Percentiles rank a stretch among this genome's conserved stretches.
Evolutionary conservation across 2,113 vertebrate species (phyloP).

Genomic region (Pelecanus crispus): DNA sequence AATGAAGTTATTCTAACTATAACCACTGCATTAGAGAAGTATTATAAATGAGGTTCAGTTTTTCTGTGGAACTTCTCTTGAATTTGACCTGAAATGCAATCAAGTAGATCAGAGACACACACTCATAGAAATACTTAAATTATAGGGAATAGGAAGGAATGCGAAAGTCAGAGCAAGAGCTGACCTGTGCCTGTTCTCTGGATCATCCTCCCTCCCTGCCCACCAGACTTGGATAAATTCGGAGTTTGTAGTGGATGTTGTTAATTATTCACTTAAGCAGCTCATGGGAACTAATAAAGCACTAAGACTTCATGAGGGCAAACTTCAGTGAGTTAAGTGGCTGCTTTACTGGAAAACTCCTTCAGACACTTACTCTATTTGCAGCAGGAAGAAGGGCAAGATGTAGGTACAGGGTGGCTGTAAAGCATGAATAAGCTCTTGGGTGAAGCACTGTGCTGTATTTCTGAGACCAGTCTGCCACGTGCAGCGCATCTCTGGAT

Average conservation of each 20-base stretch:
- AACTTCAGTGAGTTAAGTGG: not conserved
- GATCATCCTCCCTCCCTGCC: not conserved
- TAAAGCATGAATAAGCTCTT: not conserved
- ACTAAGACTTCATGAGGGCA: not conserved
- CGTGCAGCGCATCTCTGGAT: accelerated
- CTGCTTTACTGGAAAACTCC: not conserved
- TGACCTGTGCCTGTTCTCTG: not conserved
- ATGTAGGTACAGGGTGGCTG: too few species aligned
- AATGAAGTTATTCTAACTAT: not conserved
- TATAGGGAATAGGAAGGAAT: not conserved
- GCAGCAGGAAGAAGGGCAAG: not conserved
- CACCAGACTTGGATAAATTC: not conserved
- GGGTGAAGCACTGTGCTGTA: accelerated
- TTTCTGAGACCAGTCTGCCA: not conserved
- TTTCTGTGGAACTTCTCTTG: not conserved
- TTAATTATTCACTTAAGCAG: not conserved
- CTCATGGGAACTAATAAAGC: not conserved
- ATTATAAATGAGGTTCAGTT: not conserved
- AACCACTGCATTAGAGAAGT: not conserved
- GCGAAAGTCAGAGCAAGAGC: not conserved
- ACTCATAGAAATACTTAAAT: not conserved
- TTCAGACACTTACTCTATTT: not conserved
- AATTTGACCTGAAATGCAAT: not conserved
- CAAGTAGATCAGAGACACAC: not conserved
- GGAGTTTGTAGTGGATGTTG: not conserved